phyloP scores from a whole-genome alignment of 1,140 invertebrate genomes.

The Amyelois transitella region DNA sequence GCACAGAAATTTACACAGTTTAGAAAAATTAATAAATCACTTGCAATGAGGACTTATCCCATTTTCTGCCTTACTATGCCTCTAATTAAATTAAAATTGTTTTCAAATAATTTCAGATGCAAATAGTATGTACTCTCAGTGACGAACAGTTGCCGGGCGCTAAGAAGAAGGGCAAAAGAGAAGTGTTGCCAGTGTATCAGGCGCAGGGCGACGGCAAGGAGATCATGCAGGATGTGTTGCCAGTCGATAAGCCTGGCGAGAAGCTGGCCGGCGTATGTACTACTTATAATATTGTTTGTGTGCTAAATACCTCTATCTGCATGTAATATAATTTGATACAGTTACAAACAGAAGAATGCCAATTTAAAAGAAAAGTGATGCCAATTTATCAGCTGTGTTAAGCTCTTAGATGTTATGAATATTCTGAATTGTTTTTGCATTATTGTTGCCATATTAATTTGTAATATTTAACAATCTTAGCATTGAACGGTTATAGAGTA shows the following conservation, averaged over 20 bases:
- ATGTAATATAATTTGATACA: too few species aligned
- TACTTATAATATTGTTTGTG: neutral
- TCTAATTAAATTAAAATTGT: constrained; percentile 4
- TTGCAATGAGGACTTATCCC: too few species aligned
- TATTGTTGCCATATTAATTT: too few species aligned
- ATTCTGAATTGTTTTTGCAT: neutral
- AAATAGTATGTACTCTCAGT: constrained; percentile 68
- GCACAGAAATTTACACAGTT: too few species aligned
- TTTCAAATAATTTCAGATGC: constrained; percentile 35
- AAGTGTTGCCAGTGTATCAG: constrained; percentile 31
- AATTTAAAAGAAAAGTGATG: too few species aligned
- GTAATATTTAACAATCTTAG: too few species aligned
- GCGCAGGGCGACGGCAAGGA: constrained; percentile 45
- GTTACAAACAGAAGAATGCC: too few species aligned
- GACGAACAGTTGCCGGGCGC: constrained; percentile 52
- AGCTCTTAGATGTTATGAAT: neutral
- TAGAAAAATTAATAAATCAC: too few species aligned
- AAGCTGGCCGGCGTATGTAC: constrained; percentile 19
- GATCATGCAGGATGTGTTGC: constrained; percentile 24
- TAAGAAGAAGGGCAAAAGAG: constrained; percentile 34
- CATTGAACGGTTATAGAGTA: too few species aligned
- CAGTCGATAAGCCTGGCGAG: constrained; percentile 16
- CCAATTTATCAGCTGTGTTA: too few species aligned
- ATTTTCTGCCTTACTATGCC: neutral
- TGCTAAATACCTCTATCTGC: neutral